A percentile compares a stretch with the other conserved stretches of the same genome.
Conservation (phyloP, 2,888 invertebrate genomes). For the Poecilobothrus nobilitatus region DNA sequence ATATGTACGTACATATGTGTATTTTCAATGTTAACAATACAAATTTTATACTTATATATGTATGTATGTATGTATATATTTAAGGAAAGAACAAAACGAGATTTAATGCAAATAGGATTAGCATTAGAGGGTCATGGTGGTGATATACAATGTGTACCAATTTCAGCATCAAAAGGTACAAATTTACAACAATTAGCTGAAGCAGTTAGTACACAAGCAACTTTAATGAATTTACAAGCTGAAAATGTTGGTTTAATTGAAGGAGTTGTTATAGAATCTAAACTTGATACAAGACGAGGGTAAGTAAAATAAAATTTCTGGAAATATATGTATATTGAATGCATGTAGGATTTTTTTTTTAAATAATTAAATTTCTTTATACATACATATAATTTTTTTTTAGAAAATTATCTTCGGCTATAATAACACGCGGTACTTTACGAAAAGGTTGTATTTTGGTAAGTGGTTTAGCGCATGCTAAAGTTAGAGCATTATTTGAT, state of each 20-base stretch:
- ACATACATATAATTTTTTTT: background rate
- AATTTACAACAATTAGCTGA: constrained; percentile 74
- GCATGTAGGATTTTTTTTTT: background rate
- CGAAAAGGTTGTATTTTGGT: constrained; percentile 69
- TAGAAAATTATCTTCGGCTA: constrained; percentile 72
- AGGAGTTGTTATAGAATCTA: constrained; percentile 84
- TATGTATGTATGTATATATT: background rate
- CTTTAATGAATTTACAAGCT: constrained; percentile 76
- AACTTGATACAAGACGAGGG: constrained; percentile 59
- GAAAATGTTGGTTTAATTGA: constrained; percentile 80
- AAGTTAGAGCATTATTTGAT: constrained; percentile 71
- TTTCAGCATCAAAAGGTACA: constrained; percentile 80
- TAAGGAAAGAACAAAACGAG: constrained; percentile 64
- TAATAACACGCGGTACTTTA: constrained; percentile 79
- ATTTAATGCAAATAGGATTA: constrained; percentile 69
- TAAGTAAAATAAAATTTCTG: too few relatives aligned
- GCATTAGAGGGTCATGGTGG: constrained; percentile 83
- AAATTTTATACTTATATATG: background rate
- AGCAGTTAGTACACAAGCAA: constrained; percentile 73
- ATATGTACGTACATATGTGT: background rate
- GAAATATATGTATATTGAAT: too few relatives aligned
- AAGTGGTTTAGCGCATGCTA: constrained; percentile 76
- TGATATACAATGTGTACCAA: constrained; percentile 79
- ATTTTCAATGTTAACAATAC: too few relatives aligned
- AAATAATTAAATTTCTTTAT: background rate